Percentiles rank a stretch among this genome's conserved stretches.
Conservation (phyloP, 2,113 vertebrate species). For the Elgaria multicarinata region DNA sequence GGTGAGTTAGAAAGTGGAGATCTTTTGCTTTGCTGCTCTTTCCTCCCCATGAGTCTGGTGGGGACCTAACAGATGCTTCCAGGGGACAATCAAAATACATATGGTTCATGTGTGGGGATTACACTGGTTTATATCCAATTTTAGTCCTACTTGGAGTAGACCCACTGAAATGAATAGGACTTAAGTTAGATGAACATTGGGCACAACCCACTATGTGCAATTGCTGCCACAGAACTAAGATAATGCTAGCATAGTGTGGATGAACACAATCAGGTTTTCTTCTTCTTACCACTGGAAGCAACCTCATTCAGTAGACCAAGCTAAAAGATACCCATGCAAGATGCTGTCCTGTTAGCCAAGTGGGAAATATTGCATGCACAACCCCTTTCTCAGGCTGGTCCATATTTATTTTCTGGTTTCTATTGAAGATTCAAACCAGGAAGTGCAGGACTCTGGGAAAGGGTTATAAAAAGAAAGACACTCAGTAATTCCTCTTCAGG, state of each 20-base stretch:
- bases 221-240: background rate
- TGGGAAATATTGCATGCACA: background rate
- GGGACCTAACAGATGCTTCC: background rate
- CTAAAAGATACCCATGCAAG: background rate
- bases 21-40: background rate
- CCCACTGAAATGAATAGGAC: no score
- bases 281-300: background rate
- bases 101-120: background rate
- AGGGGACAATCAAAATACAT: background rate
- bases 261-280: background rate
- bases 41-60: background rate
- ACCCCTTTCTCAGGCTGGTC: background rate
- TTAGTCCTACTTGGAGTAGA: no score
- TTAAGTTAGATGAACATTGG: no score
- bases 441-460: slow-evolving; percentile 6
- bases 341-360: background rate
- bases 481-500: background rate
- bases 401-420: background rate
- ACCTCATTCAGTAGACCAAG: background rate
- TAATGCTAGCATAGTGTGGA: background rate
- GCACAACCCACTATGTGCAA: no score
- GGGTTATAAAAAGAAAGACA: background rate
- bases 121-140: background rate
- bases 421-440: slow-evolving; percentile 3
- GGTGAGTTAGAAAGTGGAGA: background rate